phyloP scores from a whole-genome alignment of 2,888 invertebrate genomes.

The Mythimna lalbum region DNA sequence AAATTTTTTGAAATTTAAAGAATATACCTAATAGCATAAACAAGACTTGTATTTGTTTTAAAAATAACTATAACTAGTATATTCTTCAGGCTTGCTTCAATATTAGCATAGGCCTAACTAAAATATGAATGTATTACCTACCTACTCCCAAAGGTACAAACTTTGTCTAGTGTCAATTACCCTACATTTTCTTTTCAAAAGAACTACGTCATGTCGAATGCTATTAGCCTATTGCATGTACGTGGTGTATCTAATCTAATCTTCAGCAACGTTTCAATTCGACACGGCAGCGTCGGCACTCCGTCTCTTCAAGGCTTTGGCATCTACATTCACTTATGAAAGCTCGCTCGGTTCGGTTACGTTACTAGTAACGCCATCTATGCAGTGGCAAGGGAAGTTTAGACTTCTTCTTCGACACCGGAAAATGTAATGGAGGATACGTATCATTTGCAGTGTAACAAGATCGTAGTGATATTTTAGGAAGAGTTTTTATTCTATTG shows the following conservation, averaged over 20 bases:
- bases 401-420: not conserved
- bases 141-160: not conserved
- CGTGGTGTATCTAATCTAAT: conserved; percentile 43
- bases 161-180: not conserved
- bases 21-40: not conserved
- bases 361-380: conserved; percentile 63
- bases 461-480: not conserved
- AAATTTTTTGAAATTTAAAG: conserved; percentile 5
- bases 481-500: too few relatives aligned
- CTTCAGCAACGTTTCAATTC: conserved; percentile 37
- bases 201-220: not conserved
- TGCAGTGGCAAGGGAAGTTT: conserved; percentile 8
- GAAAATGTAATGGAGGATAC: not conserved
- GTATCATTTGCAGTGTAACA: not conserved
- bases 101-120: not conserved
- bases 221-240: conserved; percentile 27
- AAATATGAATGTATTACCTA: not conserved
- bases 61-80: not conserved
- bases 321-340: conserved; percentile 38
- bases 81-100: not conserved
- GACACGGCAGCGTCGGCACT: conserved; percentile 23
- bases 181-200: conserved; percentile 22
- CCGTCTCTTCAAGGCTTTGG: conserved; percentile 40
- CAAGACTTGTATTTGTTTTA: not conserved
- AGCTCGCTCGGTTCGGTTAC: not conserved